Percentiles rank a stretch among this genome's conserved stretches.
These are phyloP conservation scores for Solen grandis DNA, from an alignment of 1,140 invertebrate genomes.

Conservation along the genomic window DNA sequence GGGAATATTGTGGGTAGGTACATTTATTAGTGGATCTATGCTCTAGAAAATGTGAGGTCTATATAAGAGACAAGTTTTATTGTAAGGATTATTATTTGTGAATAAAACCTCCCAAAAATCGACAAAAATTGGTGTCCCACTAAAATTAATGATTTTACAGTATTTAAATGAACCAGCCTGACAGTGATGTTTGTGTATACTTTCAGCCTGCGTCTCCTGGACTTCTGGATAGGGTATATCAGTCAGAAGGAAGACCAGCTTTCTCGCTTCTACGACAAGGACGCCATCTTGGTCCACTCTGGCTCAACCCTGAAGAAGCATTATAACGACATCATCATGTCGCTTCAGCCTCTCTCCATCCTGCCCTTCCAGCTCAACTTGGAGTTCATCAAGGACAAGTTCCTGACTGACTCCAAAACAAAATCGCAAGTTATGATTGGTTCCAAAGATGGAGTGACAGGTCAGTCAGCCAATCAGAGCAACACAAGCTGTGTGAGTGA, in stretches of 20 bases:
- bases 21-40: no score
- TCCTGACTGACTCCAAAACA: slow-evolving; percentile 35
- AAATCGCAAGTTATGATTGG: slow-evolving; percentile 41
- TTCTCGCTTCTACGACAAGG: slow-evolving; percentile 88
- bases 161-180: no score
- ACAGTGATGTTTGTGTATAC: no score
- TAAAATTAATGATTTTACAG: no score
- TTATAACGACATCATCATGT: slow-evolving; percentile 87
- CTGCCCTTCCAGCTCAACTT: slow-evolving; percentile 91
- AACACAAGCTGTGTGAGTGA: neutral
- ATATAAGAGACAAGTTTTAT: no score
- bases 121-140: no score
- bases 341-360: slow-evolving; percentile 88
- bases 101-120: no score
- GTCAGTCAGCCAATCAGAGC: slow-evolving; percentile 38
- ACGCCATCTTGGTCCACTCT: slow-evolving; percentile 87
- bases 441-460: slow-evolving; percentile 10
- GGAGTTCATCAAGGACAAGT: slow-evolving; percentile 83
- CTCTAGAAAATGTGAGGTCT: no score
- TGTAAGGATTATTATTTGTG: no score
- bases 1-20: no score
- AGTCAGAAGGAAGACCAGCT: slow-evolving; percentile 90
- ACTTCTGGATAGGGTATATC: slow-evolving; percentile 92
- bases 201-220: slow-evolving; percentile 89
- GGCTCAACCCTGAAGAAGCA: slow-evolving; percentile 84